phyloP scores from a whole-genome alignment of 2,797 vertebrate genomes.

The Stomatorhinus walkeri region DNA sequence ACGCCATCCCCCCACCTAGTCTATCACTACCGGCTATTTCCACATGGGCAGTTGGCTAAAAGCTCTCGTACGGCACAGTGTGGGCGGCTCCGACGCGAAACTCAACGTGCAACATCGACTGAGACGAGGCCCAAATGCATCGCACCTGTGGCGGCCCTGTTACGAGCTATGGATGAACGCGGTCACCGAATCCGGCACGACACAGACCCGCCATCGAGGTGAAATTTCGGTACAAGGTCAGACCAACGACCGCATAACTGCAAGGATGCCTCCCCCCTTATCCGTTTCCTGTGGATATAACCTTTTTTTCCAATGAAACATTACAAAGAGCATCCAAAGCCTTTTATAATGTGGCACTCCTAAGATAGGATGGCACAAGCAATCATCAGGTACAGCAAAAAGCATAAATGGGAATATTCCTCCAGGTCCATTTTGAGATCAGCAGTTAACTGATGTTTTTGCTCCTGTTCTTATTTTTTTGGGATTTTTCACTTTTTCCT shows the following conservation, averaged over 20 bases:
- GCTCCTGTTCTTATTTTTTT: not conserved
- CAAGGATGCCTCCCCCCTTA: not conserved
- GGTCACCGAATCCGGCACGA: conserved; percentile 70
- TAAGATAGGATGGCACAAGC: conserved; percentile 3
- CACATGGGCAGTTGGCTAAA: not conserved
- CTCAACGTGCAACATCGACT: not conserved
- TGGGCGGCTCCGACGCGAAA: not conserved
- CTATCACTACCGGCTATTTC: not conserved
- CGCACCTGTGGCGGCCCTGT: not conserved
- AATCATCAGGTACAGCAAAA: not conserved
- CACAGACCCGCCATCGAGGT: conserved; percentile 39
- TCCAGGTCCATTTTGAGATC: not conserved
- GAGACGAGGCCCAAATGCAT: not conserved
- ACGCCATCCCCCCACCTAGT: not conserved
- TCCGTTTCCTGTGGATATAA: conserved; percentile 38
- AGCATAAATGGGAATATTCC: conserved; percentile 9
- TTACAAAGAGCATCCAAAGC: conserved; percentile 3
- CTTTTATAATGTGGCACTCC: conserved; percentile 5
- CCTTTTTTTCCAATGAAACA: conserved; percentile 33
- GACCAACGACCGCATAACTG: conserved; percentile 40
- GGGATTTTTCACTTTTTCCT: not conserved
- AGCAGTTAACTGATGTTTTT: not conserved
- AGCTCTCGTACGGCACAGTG: not conserved
- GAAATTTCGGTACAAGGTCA: conserved; percentile 65
- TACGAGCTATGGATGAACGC: conserved; percentile 44